Conservation (phyloP, 2,113 vertebrate genomes). For the Cebus imitator region DNA sequence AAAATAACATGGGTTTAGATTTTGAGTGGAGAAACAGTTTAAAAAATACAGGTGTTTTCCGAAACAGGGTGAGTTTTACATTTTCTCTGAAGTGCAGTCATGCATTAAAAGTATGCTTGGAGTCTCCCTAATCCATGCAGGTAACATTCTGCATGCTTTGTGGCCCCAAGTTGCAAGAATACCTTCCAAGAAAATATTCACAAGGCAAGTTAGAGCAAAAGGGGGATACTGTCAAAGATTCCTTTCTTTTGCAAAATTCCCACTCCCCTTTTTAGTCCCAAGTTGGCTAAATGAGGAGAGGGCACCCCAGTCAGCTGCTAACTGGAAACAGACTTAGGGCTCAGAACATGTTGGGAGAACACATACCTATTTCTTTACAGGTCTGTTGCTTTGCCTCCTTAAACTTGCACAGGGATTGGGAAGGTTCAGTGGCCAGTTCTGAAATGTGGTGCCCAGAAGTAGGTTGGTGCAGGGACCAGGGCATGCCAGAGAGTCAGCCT, state of each 20-base stretch:
- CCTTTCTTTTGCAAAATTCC: background rate
- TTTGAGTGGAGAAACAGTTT: slow-evolving; percentile 37
- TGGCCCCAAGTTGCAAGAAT: background rate
- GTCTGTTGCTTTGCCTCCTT: background rate
- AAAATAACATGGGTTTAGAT: slow-evolving; percentile 32
- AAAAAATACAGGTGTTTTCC: slow-evolving; percentile 17
- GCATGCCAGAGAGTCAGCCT: background rate
- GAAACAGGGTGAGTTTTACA: slow-evolving; percentile 3
- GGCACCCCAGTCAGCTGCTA: background rate
- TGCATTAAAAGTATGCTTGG: background rate
- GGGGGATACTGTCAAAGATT: background rate
- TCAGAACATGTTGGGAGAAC: background rate
- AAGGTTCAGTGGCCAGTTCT: background rate
- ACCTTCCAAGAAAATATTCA: slow-evolving; percentile 1
- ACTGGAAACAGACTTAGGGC: background rate
- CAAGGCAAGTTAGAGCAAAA: background rate
- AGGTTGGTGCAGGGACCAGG: background rate
- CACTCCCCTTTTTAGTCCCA: background rate
- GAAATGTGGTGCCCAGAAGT: background rate
- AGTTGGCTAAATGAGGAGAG: background rate
- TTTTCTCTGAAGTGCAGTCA: background rate
- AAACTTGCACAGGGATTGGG: background rate
- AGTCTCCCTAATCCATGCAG: background rate
- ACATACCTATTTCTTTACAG: background rate
- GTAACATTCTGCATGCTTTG: background rate